Conservation (phyloP, 53 echinoderm and acorn worm genomes). For the Arbacia lixula region DNA sequence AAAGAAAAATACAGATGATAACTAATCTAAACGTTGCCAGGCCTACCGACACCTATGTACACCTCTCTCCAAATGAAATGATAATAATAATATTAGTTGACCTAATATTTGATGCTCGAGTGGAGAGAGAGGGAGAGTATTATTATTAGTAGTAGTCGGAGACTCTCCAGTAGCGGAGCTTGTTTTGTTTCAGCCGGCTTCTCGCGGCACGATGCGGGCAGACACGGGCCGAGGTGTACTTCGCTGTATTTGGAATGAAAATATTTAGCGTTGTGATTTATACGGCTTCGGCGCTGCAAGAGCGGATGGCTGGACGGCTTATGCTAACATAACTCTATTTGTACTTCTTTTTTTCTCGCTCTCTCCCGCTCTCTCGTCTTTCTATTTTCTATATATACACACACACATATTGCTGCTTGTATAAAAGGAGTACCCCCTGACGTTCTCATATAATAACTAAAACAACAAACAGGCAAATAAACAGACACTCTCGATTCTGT, state of each 20-base stretch:
- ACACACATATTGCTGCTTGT: constrained; percentile 47
- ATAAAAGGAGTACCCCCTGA: constrained; percentile 44
- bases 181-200: constrained; percentile 45
- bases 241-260: constrained; percentile 83
- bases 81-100: constrained; percentile 57
- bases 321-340: constrained; percentile 56
- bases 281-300: constrained; percentile 77
- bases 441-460: constrained; percentile 83
- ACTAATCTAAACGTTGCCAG: constrained; percentile 47
- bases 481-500: constrained; percentile 72
- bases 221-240: constrained; percentile 39
- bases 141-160: constrained; percentile 46
- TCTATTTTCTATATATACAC: constrained; percentile 39
- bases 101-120: constrained; percentile 57
- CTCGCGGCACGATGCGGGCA: background rate
- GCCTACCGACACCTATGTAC: constrained; percentile 46
- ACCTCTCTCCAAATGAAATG: constrained; percentile 49
- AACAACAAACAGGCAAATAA: constrained; percentile 96
- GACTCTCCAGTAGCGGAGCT: constrained; percentile 20
- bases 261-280: constrained; percentile 91
- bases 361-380: no score
- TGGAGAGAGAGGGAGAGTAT: constrained; percentile 32
- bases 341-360: constrained; percentile 55
- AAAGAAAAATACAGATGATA: constrained; percentile 46
- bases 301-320: constrained; percentile 53